These are phyloP conservation scores for Caretta caretta DNA, from an alignment of 2,113 vertebrate genomes.

Conservation along the genomic window DNA sequence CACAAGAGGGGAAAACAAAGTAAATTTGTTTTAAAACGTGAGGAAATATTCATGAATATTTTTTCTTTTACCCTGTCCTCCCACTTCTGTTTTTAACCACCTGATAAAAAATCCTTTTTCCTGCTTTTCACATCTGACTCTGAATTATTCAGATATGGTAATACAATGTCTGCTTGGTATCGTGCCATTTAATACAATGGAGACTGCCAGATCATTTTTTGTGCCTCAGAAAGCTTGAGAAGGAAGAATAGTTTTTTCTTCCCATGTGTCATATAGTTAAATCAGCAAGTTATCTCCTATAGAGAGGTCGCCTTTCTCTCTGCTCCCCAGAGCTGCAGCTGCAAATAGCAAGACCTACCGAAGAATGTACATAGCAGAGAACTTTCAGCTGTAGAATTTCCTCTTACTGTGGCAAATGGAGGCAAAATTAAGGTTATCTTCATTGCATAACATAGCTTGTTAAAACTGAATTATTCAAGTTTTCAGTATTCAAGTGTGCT, in stretches of 20 bases:
- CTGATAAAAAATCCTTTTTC: background rate
- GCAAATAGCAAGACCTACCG: background rate
- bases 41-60: background rate
- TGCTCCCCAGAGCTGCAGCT: background rate
- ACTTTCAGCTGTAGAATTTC: background rate
- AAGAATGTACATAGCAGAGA: background rate
- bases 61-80: background rate
- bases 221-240: background rate
- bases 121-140: background rate
- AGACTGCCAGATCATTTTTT: background rate
- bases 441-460: background rate
- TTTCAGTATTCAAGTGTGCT: background rate
- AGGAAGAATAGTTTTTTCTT: background rate
- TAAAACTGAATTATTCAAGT: background rate
- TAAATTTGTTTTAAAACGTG: background rate
- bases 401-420: background rate
- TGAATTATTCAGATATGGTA: fast-evolving
- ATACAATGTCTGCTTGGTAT: background rate
- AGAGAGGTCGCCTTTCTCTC: background rate
- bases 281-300: fast-evolving
- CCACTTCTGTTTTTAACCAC: background rate
- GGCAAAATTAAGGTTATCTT: background rate
- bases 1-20: background rate
- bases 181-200: background rate
- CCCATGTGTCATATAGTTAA: background rate